These are phyloP conservation scores for Diaphora mendica DNA, from an alignment of 2,888 invertebrate species.

Conservation along the genomic window DNA sequence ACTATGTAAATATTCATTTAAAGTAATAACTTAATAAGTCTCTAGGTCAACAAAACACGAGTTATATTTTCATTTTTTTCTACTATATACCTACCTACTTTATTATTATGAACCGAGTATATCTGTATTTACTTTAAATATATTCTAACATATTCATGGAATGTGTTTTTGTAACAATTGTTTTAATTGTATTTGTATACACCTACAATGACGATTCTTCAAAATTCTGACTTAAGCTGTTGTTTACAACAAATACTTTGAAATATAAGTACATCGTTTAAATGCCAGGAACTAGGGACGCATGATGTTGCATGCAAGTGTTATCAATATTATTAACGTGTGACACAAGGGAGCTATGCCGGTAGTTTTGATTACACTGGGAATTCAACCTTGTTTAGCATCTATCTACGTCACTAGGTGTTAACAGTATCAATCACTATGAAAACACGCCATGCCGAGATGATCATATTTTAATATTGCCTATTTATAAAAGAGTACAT, in stretches of 20 bases:
- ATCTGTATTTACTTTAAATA: neutral
- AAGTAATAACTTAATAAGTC: neutral
- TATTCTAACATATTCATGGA: slow-evolving; percentile 1
- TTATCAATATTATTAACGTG: slow-evolving; percentile 16
- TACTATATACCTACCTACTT: neutral
- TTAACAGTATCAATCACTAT: slow-evolving; percentile 7
- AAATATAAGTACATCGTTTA: neutral
- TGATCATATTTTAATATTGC: neutral
- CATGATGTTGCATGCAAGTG: neutral
- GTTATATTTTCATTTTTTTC: neutral
- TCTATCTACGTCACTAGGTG: slow-evolving; percentile 10
- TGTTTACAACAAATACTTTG: neutral
- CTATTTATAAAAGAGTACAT: too few species aligned
- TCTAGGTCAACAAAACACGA: neutral
- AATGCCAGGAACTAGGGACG: neutral
- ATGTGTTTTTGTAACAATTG: neutral
- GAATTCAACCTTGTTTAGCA: slow-evolving; percentile 23
- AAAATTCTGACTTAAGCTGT: neutral
- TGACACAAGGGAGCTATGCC: slow-evolving; percentile 25
- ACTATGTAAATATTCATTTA: neutral
- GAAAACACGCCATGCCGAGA: neutral
- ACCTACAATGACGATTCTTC: neutral
- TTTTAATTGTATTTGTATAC: neutral
- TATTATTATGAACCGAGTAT: neutral
- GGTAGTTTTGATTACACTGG: slow-evolving; percentile 27